Evolutionary conservation across 2,797 vertebrate species (phyloP), one percentile per base, ranked within the genome.

Genomic region (Neoniphon sammara): DNA sequence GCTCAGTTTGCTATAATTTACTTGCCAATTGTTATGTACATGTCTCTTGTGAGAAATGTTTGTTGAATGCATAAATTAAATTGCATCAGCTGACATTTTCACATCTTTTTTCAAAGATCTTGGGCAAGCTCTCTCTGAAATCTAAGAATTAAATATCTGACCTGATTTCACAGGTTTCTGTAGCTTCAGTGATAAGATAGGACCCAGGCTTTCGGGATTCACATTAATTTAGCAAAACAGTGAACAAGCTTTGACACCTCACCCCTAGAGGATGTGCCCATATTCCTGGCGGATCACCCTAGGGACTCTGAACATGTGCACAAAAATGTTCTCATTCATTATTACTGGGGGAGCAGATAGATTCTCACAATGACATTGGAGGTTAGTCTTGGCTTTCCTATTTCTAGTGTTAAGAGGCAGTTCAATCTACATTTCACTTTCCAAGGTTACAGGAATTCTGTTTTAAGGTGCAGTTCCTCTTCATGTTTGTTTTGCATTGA

Each of bases 371-470:
- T 25, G 11, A 60, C 34, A 25, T 20, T 25, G 11, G 6, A 18
- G 14, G 14, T 27, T 15, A 25, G 53, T 27, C 53, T 27, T 54
- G 53, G 23, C 53, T 56, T 17, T 20, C 17, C 18, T 18, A 27
- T 69, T 47, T 57, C 25, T 42, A 30, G 25, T 10, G 34, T 59
- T 27, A 31, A 30, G 1, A 65, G 18, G 39, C 46, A 12, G 61
- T 78, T 3, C 49, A 69, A 10, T 60, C 36, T 23, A 14, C 39
- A 42, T 44, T 44, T 56, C 1, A 21, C 44, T 75, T 62, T 56
- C 36, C 77, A 78, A 75, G 54, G 66, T 73, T 68, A 63, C 7
- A 18, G 6, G 1, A 69, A 77, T 61, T 75, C 14, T 39, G 3
- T 61, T 64, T 69, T 49, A 47, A 30, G 36, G 36, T 10, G 36